Conservation (phyloP, 2,888 invertebrate genomes). For the Odontomyia ornata region DNA sequence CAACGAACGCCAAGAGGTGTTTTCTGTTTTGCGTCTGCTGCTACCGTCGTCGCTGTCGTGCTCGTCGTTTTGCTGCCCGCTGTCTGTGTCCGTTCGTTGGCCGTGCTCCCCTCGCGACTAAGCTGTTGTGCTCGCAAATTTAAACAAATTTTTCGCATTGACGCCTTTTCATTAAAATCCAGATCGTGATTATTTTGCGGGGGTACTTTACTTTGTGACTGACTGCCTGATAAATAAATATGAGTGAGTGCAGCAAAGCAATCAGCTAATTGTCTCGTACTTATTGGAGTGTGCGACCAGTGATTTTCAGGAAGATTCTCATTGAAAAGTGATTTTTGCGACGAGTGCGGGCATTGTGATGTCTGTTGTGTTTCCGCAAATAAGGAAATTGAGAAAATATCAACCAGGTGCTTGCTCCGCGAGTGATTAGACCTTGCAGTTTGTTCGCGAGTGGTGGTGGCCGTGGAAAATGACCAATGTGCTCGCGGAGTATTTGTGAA, state of each 20-base stretch:
- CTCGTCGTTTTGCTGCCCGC: no score
- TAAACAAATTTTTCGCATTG: constrained; percentile 21
- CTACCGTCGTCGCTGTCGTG: no score
- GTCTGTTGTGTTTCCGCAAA: neutral
- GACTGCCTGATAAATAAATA: constrained; percentile 16
- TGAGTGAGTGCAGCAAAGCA: constrained; percentile 26
- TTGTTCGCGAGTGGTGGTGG: no score
- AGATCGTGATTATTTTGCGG: constrained; percentile 7
- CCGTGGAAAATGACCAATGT: neutral
- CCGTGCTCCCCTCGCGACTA: neutral
- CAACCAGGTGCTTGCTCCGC: neutral
- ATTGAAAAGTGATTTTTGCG: neutral
- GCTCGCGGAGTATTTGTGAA: neutral
- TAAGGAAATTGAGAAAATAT: neutral
- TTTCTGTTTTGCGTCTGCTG: no score
- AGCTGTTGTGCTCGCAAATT: neutral
- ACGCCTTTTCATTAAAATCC: constrained; percentile 22
- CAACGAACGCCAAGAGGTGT: neutral
- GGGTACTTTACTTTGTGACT: neutral
- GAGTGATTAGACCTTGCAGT: no score
- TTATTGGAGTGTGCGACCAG: neutral
- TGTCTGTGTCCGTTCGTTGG: no score
- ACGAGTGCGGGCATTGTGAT: neutral
- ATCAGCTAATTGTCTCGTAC: constrained; percentile 20
- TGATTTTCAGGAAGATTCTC: neutral